Base-by-base conservation (phyloP, 2,888 invertebrate genomes). In the Acleris laterana region DNA sequence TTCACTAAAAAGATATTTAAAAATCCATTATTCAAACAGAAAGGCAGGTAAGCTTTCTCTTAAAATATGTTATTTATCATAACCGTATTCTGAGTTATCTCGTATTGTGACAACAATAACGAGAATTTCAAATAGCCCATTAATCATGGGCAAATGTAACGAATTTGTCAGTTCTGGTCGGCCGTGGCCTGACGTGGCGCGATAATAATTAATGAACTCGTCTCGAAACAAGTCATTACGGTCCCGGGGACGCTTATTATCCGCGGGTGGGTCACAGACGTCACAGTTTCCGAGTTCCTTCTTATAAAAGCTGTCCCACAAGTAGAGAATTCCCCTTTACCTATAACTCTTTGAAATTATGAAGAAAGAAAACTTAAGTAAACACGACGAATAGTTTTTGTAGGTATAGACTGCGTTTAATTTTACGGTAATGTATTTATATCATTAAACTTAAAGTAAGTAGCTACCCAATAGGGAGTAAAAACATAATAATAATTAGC, bases 131-230 rank as follows among this genome's bases (percentile, higher is more conserved):
- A 82, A 82, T 81, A 75, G 76, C 71, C 72, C 82, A 85, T 86
- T 83, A 82, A 84, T 85, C 83, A 84, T 73, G 72, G 71, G 68
- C 74, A 70, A 82, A 77, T 78, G 79, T 81, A 79, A 83, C 82
- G 77, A 83, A 87, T 87, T 86, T 83, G 84, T 85, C 82, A 82
- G 76, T 72, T 77, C 76, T 77, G 73, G 74, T 77, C 77, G 73
- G 74, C 75, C 71, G 76, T 74, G 75, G 75, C 73, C 70, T 80
- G 78, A 73, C 75, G 75, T 72, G 71, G 74, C 71, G 71, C 72
- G 64, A 65, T 65, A 78, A 83, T 83, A 81, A 86, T 87, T 84
- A 87, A 88, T 87, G 82, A 83, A 83, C 79, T 77, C 64, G 74
- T 72, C 69, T 70, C 65, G 75, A 76, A 76, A 76, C 76, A 76